Conservation (phyloP, 2,888 invertebrate genomes). For the Nasonia oneida region DNA sequence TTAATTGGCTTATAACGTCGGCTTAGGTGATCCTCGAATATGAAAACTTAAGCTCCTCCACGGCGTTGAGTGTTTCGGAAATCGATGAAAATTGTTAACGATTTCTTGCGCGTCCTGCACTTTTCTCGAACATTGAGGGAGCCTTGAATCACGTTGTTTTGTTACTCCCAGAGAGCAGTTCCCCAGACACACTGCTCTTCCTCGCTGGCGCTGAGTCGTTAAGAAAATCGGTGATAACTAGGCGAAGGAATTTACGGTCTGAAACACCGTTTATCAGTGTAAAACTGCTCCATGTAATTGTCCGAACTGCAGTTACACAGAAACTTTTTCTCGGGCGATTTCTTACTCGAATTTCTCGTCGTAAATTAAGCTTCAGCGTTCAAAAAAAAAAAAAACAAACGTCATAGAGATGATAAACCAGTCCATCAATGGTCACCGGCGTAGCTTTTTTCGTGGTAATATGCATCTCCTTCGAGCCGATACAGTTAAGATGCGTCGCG, state of each 20-base stretch:
- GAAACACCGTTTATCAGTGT: constrained; percentile 6
- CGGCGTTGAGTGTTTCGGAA: neutral
- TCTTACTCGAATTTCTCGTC: neutral
- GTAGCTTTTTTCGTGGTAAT: neutral
- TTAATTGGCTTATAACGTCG: constrained; percentile 11
- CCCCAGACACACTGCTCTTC: neutral
- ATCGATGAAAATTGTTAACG: neutral
- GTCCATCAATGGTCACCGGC: neutral
- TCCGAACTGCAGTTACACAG: neutral
- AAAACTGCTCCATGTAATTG: neutral
- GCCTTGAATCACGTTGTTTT: neutral
- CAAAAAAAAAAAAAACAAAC: neutral
- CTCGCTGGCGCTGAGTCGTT: neutral
- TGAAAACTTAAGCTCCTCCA: neutral
- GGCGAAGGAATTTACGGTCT: neutral
- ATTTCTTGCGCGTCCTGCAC: neutral
- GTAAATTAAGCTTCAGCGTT: neutral
- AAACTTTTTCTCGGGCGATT: neutral
- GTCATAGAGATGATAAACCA: neutral
- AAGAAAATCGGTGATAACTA: constrained; percentile 11
- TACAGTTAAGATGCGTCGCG: constrained; percentile 4
- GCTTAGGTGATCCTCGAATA: neutral
- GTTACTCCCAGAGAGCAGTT: neutral
- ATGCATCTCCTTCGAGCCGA: neutral
- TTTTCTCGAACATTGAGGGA: neutral